A percentile compares a stretch with the other conserved stretches of the same genome.
phyloP scores from a whole-genome alignment of 2,888 invertebrate species.

The Volucella zonaria region DNA sequence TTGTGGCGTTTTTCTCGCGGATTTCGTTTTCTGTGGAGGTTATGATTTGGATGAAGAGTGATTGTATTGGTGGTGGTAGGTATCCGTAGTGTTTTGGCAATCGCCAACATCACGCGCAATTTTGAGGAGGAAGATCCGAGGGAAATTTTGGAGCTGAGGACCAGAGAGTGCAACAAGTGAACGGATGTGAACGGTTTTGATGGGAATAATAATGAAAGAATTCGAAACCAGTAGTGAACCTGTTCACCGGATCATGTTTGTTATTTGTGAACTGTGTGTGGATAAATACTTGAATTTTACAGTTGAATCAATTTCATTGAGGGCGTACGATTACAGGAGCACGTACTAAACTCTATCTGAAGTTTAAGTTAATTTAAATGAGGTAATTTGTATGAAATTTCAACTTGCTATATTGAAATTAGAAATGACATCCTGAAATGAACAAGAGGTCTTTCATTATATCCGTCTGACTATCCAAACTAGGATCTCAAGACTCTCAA shows the following conservation, averaged over 20 bases:
- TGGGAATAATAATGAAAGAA: constrained; percentile 60
- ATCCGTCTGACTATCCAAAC: too few relatives aligned
- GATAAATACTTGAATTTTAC: constrained; percentile 39
- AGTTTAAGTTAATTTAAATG: neutral
- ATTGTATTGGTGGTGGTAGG: neutral
- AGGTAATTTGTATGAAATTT: neutral
- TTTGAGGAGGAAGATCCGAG: neutral
- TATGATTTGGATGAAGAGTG: neutral
- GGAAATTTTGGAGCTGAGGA: neutral
- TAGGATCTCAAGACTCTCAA: too few relatives aligned
- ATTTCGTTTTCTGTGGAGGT: constrained; percentile 27
- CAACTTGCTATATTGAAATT: too few relatives aligned
- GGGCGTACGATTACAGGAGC: constrained; percentile 44
- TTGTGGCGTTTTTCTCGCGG: constrained; percentile 11
- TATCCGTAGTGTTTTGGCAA: neutral
- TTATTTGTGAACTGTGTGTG: constrained; percentile 45
- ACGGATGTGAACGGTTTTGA: constrained; percentile 57
- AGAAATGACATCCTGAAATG: too few relatives aligned
- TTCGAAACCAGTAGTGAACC: constrained; percentile 53
- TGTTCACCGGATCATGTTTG: constrained; percentile 61
- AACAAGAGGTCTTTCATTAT: too few relatives aligned
- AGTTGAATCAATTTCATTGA: constrained; percentile 57
- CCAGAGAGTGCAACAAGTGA: constrained; percentile 36
- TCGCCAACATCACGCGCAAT: neutral
- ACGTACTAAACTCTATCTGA: constrained; percentile 29